These are phyloP conservation scores for Toxotes jaculatrix DNA, from an alignment of 2,113 vertebrate genomes.

Conservation along the genomic window DNA sequence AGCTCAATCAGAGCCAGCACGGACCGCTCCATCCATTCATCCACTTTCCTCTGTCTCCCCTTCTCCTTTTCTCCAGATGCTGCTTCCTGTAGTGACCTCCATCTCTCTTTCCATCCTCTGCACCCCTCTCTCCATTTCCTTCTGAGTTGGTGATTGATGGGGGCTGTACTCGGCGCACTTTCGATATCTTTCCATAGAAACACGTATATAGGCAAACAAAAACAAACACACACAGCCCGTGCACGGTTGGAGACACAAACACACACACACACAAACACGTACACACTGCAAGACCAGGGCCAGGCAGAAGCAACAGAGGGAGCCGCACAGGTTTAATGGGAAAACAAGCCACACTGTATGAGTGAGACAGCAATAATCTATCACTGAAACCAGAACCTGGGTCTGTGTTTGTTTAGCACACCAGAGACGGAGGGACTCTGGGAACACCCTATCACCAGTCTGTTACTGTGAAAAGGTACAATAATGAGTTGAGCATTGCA, in stretches of 20 bases:
- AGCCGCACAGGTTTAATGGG: slow-evolving; percentile 70
- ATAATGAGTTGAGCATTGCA: slow-evolving; percentile 47
- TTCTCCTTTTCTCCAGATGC: slow-evolving; percentile 55
- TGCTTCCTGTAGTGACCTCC: slow-evolving; percentile 72
- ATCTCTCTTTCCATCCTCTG: slow-evolving; percentile 68
- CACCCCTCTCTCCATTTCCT: slow-evolving; percentile 71
- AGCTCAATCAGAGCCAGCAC: slow-evolving; percentile 75
- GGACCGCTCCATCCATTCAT: slow-evolving; percentile 70
- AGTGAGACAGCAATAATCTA: slow-evolving; percentile 77
- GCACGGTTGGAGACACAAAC: slow-evolving; percentile 26
- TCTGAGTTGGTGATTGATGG: slow-evolving; percentile 79
- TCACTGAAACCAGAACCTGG: slow-evolving; percentile 68
- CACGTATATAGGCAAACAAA: slow-evolving; percentile 55
- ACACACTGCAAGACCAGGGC: slow-evolving; percentile 38
- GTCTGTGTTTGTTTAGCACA: slow-evolving; percentile 66
- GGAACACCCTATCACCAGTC: slow-evolving; percentile 56
- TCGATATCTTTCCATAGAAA: slow-evolving; percentile 74
- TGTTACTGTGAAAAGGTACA: slow-evolving; percentile 58
- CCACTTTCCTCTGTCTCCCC: slow-evolving; percentile 52
- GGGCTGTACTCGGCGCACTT: slow-evolving; percentile 68
- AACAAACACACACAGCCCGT: slow-evolving; percentile 30
- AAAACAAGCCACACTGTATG: slow-evolving; percentile 73
- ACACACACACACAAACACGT: slow-evolving; percentile 18
- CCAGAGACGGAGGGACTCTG: slow-evolving; percentile 44
- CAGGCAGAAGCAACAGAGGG: slow-evolving; percentile 66